Evolutionary conservation across 1,140 invertebrate genomes (phyloP).

Genomic region (Frieseomelitta varia): DNA sequence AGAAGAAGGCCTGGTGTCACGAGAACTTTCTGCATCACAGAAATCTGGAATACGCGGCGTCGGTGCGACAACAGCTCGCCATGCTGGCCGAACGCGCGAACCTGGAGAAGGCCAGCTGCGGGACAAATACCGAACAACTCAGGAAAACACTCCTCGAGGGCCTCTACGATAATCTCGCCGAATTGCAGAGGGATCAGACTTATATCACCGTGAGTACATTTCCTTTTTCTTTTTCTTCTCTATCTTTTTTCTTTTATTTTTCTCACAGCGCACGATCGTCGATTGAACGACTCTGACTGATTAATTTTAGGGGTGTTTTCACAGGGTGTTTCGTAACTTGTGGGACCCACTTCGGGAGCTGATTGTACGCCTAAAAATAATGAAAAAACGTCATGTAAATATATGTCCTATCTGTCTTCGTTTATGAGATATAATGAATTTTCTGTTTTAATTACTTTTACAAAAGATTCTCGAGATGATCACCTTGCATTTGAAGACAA

Average conservation of each 20-base stretch:
- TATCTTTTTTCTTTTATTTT: conserved; percentile 25
- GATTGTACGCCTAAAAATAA: too few relatives aligned
- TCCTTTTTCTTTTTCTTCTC: not conserved
- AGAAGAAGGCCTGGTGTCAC: conserved; percentile 94
- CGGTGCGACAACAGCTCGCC: conserved; percentile 92
- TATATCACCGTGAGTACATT: conserved; percentile 87
- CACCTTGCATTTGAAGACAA: too few relatives aligned
- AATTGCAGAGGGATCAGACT: conserved; percentile 89
- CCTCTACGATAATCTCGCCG: conserved; percentile 94
- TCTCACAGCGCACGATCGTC: too few relatives aligned
- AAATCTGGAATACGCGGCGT: conserved; percentile 91
- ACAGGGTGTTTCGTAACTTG: too few relatives aligned
- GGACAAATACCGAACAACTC: conserved; percentile 87
- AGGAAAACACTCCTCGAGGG: conserved; percentile 91
- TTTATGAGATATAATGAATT: too few relatives aligned
- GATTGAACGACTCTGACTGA: too few relatives aligned
- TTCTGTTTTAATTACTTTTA: too few relatives aligned
- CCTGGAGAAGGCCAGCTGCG: conserved; percentile 88
- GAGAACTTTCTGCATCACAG: conserved; percentile 94
- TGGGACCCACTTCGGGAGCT: too few relatives aligned
- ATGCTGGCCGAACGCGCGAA: conserved; percentile 89
- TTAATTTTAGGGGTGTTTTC: too few relatives aligned
- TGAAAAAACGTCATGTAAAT: too few relatives aligned
- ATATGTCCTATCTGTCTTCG: too few relatives aligned
- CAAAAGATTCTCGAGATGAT: too few relatives aligned